Evolutionary conservation across 2,113 vertebrate genomes (phyloP).

Genomic region (Tiliqua scincoides): DNA sequence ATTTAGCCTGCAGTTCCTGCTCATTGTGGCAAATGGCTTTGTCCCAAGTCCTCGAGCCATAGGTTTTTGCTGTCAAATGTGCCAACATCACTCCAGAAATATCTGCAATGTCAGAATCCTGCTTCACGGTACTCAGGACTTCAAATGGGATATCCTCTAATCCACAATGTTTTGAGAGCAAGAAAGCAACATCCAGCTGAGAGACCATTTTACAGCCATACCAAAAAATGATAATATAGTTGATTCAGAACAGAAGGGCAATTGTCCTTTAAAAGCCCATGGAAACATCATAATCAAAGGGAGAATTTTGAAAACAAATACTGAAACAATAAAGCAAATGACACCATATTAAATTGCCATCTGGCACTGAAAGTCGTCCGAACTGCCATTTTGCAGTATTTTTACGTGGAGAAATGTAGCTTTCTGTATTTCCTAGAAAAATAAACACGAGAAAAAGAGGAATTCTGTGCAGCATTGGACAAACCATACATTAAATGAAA

Average conservation of each 20-base stretch:
- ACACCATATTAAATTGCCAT: conserved; percentile 16
- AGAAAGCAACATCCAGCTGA: conserved; percentile 21
- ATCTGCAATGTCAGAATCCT: background rate
- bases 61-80: conserved; percentile 14
- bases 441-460: background rate
- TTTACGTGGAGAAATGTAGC: background rate
- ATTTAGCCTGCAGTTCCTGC: conserved; percentile 30
- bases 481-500: conserved; percentile 11
- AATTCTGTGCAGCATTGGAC: background rate
- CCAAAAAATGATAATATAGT: conserved; percentile 13
- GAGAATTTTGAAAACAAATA: conserved; percentile 26
- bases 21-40: background rate
- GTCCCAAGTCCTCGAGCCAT: conserved; percentile 18
- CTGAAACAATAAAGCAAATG: conserved; percentile 27
- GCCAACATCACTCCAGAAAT: conserved; percentile 29
- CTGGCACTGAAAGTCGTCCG: background rate
- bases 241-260: conserved; percentile 4
- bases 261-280: background rate
- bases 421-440: background rate
- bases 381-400: background rate
- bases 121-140: background rate
- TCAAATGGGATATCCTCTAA: background rate
- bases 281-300: conserved; percentile 34
- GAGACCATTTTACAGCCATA: conserved; percentile 15
- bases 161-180: conserved; percentile 18